These are phyloP conservation scores for Toxotes lorentzi DNA, from an alignment of 2,797 vertebrate species.

Conservation along the genomic window DNA sequence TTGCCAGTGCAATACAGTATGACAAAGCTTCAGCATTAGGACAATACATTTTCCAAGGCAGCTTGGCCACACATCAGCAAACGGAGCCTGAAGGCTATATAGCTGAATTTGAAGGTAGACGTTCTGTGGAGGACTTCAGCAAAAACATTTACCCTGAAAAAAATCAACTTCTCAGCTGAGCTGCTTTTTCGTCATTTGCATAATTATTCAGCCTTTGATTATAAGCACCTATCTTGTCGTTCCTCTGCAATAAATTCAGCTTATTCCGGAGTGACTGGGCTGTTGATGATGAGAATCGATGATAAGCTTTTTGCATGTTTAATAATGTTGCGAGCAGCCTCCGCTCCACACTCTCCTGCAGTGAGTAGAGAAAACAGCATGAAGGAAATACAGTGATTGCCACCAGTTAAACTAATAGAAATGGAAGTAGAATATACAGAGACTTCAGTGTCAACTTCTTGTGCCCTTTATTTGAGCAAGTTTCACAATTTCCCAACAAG, in stretches of 20 bases:
- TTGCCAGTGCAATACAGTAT: conserved; percentile 50
- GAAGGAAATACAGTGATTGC: conserved; percentile 24
- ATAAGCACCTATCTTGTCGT: conserved; percentile 35
- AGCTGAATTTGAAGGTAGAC: conserved; percentile 48
- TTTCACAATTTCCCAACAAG: conserved; percentile 57
- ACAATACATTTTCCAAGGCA: conserved; percentile 73
- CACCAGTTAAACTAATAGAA: conserved; percentile 48
- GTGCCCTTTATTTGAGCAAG: conserved; percentile 1
- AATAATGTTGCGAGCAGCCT: conserved; percentile 35
- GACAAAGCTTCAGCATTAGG: conserved; percentile 58
- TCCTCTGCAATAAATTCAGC: conserved; percentile 27
- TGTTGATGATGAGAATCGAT: conserved; percentile 6
- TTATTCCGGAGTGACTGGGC: conserved; percentile 8
- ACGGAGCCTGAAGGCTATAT: conserved; percentile 58
- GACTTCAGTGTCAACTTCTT: background rate
- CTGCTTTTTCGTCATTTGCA: conserved; percentile 32
- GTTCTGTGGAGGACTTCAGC: conserved; percentile 15
- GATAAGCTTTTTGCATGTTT: conserved; percentile 21
- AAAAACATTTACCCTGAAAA: conserved; percentile 25
- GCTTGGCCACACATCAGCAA: conserved; percentile 59
- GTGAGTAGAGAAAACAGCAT: conserved; percentile 22
- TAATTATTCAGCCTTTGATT: conserved; percentile 44
- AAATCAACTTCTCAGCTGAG: background rate
- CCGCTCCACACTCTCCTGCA: conserved; percentile 32
- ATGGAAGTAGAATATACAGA: conserved; percentile 46